Conservation (phyloP, 2,797 vertebrate species). For the Falco rusticolus region DNA sequence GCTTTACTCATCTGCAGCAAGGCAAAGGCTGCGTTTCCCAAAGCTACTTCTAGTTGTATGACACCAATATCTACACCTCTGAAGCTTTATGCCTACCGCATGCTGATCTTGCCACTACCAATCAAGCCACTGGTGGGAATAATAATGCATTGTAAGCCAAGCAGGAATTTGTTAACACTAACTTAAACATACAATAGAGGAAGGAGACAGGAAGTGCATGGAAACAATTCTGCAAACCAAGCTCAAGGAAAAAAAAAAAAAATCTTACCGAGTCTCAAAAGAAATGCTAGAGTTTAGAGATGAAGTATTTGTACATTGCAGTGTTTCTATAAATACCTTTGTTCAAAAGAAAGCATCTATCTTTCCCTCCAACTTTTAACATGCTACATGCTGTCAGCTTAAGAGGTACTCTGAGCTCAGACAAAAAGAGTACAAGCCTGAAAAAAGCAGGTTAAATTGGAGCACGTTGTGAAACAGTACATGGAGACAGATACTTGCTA, state of each 20-base stretch:
- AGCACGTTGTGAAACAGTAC: neutral
- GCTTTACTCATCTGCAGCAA: neutral
- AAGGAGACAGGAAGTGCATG: neutral
- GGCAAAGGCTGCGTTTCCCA: neutral
- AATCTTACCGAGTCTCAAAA: neutral
- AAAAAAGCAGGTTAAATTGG: neutral
- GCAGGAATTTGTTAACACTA: neutral
- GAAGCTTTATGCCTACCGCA: neutral
- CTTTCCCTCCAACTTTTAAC: neutral
- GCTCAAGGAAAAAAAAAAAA: neutral
- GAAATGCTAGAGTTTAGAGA: neutral
- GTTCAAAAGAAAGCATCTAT: neutral
- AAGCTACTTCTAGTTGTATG: neutral
- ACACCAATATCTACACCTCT: neutral
- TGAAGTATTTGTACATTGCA: neutral
- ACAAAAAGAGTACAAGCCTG: neutral
- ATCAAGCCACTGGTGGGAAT: neutral
- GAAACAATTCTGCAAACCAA: neutral
- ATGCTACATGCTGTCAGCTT: neutral
- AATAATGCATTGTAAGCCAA: neutral
- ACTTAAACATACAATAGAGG: neutral
- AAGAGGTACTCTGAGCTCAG: neutral
- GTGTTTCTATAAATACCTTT: neutral
- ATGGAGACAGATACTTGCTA: neutral
- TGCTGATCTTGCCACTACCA: neutral